These are phyloP conservation scores for Octomys mimax DNA, from an alignment of 2,797 vertebrate species.

Conservation along the genomic window DNA sequence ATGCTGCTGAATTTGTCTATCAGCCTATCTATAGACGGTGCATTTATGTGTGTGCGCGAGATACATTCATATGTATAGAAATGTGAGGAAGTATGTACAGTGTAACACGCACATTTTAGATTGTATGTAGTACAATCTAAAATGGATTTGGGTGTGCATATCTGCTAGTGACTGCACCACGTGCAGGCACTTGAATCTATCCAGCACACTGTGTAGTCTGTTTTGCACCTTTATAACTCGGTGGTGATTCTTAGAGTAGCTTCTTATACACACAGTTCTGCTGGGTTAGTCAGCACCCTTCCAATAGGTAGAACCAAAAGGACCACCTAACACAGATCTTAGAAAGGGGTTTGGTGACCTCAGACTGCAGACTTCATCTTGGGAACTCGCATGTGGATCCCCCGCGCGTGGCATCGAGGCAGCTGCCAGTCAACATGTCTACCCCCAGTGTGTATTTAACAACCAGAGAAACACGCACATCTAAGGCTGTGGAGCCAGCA, in stretches of 20 bases:
- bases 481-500: neutral
- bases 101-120: neutral
- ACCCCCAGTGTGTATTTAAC: neutral
- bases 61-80: neutral
- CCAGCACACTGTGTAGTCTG: neutral
- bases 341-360: neutral
- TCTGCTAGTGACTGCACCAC: neutral
- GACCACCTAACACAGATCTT: too few species aligned
- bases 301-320: too few species aligned
- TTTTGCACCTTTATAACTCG: neutral
- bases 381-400: neutral
- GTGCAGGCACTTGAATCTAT: neutral
- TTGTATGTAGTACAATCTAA: neutral
- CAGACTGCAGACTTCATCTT: neutral
- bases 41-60: neutral
- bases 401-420: too few species aligned
- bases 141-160: neutral
- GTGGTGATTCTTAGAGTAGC: neutral
- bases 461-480: neutral
- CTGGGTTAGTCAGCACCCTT: neutral
- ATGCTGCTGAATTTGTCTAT: neutral
- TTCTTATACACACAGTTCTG: neutral
- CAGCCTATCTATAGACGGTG: neutral
- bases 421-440: neutral
- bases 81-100: neutral